Base-by-base conservation (phyloP, 2,113 vertebrate genomes). In the Rousettus leschenaultii region DNA sequence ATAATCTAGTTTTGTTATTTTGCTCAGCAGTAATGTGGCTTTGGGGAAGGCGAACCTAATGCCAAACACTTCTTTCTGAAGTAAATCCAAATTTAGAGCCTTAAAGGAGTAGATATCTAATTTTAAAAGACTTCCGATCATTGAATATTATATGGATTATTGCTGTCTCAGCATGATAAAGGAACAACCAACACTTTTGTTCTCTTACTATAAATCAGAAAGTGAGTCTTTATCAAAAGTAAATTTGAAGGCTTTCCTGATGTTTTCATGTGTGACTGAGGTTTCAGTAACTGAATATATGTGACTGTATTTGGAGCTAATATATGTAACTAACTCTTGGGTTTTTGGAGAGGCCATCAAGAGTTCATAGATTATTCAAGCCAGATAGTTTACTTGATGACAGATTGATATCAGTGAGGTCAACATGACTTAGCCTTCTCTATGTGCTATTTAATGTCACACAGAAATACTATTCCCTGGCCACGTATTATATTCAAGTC, bases 1-100 rank as follows among this genome's bases (percentile, higher is more conserved):
- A 59, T 95, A 83, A 95, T 57, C 70, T 43, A 71, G 12, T 33
- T 73, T 78, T 95, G 77, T 95, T 94, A 89, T 89, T 96, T 68
- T 16, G 66, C 93, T 95, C 92, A 87, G 74, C 83, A 80, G 95
- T 80, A 71, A 89, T 18, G 40, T 87, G 51, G 68, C 66, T 93
- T 92, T 96, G 89, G 96, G 83, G 40, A 35, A 90, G 71, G 70
- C 7, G 48, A 86, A 48, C 35, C 21, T 38, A 84, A 91, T 75
- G 61, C 79, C 59, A 97, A 80, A 92, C 35, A 70, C n/a, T 45
- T 22, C 22, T 92, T 85, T 91, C 43, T 75, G 57, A 87, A 89
- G 38, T 45, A 74, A 94, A 96, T 57, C 45, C 59, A 93, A 77
- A 43, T 61, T 95, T 22, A 94, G 40, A 15, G 15, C 38, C n/a